These are phyloP conservation scores for Clanis bilineata DNA, from an alignment of 2,888 invertebrate genomes.

Conservation along the genomic window DNA sequence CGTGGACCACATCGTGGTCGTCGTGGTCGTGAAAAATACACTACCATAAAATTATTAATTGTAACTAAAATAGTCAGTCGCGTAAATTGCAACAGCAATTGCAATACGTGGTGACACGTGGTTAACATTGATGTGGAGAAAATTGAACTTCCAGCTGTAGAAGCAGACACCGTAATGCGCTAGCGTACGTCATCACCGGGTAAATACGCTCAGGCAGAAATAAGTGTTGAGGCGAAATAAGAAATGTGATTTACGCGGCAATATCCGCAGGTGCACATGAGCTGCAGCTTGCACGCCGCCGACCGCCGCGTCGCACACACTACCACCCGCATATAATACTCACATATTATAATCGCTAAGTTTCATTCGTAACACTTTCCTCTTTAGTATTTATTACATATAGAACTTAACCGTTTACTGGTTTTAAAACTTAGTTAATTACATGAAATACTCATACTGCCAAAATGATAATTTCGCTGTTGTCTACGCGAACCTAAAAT, in stretches of 20 bases:
- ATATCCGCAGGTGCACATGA: conserved; percentile 73
- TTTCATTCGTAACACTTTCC: conserved; percentile 44
- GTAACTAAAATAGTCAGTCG: background rate
- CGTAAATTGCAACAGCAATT: background rate
- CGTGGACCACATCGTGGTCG: too few species aligned
- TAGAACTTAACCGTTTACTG: background rate
- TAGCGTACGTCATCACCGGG: conserved; percentile 8
- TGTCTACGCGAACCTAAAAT: too few species aligned
- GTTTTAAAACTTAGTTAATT: background rate
- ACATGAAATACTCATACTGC: too few species aligned
- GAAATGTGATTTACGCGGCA: conserved; percentile 74
- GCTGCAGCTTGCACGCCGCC: conserved; percentile 43
- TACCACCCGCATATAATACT: conserved; percentile 16
- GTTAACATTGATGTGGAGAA: conserved; percentile 11
- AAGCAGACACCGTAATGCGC: conserved; percentile 9
- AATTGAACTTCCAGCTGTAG: conserved; percentile 12
- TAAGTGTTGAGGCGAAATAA: conserved; percentile 66
- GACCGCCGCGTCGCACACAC: conserved; percentile 31
- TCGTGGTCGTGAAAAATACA: too few species aligned
- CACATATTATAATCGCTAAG: conserved; percentile 45
- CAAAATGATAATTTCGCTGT: too few species aligned
- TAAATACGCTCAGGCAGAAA: conserved; percentile 33
- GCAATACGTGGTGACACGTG: background rate
- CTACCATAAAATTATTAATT: too few species aligned
- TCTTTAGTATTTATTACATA: conserved; percentile 12